Evolutionary conservation across 2,797 vertebrate genomes (phyloP), one percentile per base, ranked within the genome.

Genomic region (Gallinago nigripennis): DNA sequence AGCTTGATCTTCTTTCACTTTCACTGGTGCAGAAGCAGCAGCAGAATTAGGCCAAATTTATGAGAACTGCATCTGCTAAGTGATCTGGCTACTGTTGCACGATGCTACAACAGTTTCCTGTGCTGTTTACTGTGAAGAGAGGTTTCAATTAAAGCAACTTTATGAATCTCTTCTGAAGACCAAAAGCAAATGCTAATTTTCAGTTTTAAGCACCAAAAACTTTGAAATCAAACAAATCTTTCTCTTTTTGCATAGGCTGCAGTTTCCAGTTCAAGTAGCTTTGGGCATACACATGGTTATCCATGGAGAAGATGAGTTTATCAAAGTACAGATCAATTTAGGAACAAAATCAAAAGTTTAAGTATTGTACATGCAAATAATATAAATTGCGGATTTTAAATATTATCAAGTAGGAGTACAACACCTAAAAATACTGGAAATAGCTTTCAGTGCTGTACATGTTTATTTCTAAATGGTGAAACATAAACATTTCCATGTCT

Each of bases 1-100:
- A 91, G 50, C 66, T 86, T 78, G 56, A 58, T 96, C 85, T 88
- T 86, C 82, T 94, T 91, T 94, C 79, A 73, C 58, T 95, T 94
- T 94, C 85, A 46, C 58, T 53, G 41, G 21, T 51, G 27, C 77
- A 83, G 54, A 89, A 95, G 65, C 33, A 71, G 69, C 53, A 54
- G 54, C 70, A 90, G 87, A 94, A 91, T 86, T 91, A 91, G 85
- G 82, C 51, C 82, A 76, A 68, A 51, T 15, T 76, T 78, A 6
- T 0, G 31, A 82, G 41, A 92, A 53, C 41, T 0, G 3, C 24
- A 21, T 61, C 64, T 70, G 53, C 56, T n/a, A 8, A 66, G 31
- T 46, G 31, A 66, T 63, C 53, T 94, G 7, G 0, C 30, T 85
- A 19, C 35, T 73, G 33, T 65, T 64, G 50, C 18, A 6, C 12